Conservation (phyloP, 2,113 vertebrate genomes). For the Ancistrus triradiatus region DNA sequence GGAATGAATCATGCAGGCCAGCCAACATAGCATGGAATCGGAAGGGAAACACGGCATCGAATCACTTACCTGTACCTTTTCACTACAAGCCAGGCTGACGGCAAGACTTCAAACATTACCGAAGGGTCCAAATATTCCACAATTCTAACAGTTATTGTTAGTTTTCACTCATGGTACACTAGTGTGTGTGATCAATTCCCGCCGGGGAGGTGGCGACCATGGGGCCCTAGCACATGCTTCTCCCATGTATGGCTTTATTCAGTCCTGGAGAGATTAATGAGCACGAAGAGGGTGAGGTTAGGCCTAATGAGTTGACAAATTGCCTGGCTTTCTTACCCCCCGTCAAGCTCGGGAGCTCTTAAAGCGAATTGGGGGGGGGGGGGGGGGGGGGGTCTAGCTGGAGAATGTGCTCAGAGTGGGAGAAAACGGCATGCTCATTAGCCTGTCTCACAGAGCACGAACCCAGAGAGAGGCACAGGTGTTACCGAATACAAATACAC, state of each 20-base stretch:
- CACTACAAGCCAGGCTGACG: conserved; percentile 5
- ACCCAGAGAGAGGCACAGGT: conserved; percentile 35
- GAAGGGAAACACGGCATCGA: conserved; percentile 9
- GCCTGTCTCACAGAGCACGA: conserved; percentile 22
- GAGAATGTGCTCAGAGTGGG: conserved; percentile 22
- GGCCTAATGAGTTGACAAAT: conserved; percentile 47
- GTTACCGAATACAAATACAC: conserved; percentile 30
- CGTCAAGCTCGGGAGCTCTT: conserved; percentile 35
- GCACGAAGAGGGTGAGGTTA: conserved; percentile 31
- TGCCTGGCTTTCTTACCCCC: conserved; percentile 25
- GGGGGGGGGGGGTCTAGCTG: conserved; percentile 15
- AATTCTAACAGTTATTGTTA: conserved; percentile 22
- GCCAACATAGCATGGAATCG: no score
- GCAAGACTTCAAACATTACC: conserved; percentile 12
- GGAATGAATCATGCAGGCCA: not conserved
- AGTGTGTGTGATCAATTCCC: conserved; percentile 22
- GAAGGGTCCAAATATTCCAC: conserved; percentile 12
- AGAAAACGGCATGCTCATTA: conserved; percentile 42
- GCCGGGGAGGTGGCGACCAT: not conserved
- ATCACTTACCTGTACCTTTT: conserved; percentile 10
- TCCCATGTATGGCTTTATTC: conserved; percentile 38
- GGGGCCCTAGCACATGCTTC: conserved; percentile 5
- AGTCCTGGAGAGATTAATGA: conserved; percentile 37
- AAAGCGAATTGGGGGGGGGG: conserved; percentile 19
- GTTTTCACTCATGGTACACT: conserved; percentile 25